Evolutionary conservation across 2,888 invertebrate species (phyloP), one percentile per base, ranked within the genome.

Genomic region (Phanerotoma sp.): DNA sequence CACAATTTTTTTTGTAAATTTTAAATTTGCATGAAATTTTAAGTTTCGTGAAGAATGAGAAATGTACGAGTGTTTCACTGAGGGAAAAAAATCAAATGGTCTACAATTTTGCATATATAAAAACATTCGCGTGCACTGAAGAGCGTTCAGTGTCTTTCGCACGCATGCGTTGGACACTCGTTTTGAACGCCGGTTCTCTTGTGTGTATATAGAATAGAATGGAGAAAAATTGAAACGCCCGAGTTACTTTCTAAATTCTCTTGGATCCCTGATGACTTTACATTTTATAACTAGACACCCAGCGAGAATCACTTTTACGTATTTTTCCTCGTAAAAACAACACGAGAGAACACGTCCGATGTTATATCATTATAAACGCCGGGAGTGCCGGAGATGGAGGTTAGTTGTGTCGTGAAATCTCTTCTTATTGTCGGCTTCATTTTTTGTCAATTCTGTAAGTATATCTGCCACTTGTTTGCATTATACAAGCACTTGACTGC

Each of bases 361-460:
- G 75, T 73, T 73, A 71, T 71, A 72, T 73, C 71, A 75, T n/a
- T n/a, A n/a, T 67, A 69, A 63, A 67, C 62, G 57, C 61, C 62
- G 61, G 62, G 64, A 69, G 64, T 62, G 69, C 70, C 69, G 73
- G 77, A 72, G 73, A 76, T 75, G 77, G 76, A 72, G 71, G 64
- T 72, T 71, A 74, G 72, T 35, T 35, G 5, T 73, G 66, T 68
- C 64, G 68, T 67, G 69, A 64, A 64, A 63, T 66, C 57, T 62
- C 61, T 69, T 54, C 51, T 70, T 56, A 56, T 73, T 53, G 57
- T 69, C 52, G 54, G 71, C 42, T 54, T 62, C 53, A 56, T 64
- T 45, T 56, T 58, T 46, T 61, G 63, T 32, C 66, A 62, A 41
- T 60, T 58, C 51, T 63, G 75, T 74, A 67, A 75, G 74, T 75